These are phyloP conservation scores for Neolamprologus falcicula DNA, from an alignment of 2,113 vertebrate species.

Conservation along the genomic window DNA sequence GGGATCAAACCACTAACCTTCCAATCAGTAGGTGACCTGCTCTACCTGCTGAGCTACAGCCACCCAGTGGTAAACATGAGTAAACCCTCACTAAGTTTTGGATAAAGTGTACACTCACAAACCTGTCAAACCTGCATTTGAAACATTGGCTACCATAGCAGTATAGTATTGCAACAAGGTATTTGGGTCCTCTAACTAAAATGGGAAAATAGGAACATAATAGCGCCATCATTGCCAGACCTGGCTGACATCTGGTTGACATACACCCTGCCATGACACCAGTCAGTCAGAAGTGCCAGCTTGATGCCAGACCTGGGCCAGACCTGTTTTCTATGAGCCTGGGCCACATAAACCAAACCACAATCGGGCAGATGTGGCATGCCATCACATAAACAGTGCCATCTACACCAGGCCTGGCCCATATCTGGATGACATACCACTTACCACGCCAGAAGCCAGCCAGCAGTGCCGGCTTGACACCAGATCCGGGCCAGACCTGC, in stretches of 20 bases:
- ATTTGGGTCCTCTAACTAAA: fast-evolving
- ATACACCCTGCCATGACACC: fast-evolving
- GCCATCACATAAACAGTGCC: fast-evolving
- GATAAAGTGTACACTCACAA: neutral
- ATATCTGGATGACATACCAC: neutral
- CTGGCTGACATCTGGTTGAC: neutral
- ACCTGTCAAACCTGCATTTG: neutral
- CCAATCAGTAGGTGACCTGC: fast-evolving
- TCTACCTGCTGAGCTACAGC: fast-evolving
- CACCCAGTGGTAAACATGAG: fast-evolving
- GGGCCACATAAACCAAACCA: neutral
- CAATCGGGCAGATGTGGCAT: neutral
- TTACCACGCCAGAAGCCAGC: neutral
- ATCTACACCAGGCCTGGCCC: fast-evolving
- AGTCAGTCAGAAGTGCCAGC: neutral
- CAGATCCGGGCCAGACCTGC: neutral
- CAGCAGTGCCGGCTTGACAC: neutral
- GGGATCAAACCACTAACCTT: no score
- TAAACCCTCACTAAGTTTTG: neutral
- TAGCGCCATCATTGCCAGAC: fast-evolving
- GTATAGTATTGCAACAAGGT: fast-evolving
- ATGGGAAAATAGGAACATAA: fast-evolving
- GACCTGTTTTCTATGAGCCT: neutral
- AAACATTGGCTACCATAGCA: fast-evolving
- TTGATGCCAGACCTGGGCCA: fast-evolving